Evolutionary conservation across 2,113 vertebrate genomes (phyloP).

Genomic region (Salvator merianae): DNA sequence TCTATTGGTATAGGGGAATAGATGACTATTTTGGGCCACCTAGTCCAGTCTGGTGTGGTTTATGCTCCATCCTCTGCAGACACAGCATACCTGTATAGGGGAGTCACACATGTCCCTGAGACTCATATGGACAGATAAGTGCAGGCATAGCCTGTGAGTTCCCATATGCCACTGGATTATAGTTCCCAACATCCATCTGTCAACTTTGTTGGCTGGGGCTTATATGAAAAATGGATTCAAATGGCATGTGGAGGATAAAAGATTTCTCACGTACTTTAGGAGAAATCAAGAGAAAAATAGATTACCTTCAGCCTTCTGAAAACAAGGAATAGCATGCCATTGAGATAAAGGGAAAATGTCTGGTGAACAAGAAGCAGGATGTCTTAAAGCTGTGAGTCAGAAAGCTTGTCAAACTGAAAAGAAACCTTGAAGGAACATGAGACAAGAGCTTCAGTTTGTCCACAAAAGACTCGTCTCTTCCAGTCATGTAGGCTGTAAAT

Average conservation of each 20-base stretch:
- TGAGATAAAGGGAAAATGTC: background rate
- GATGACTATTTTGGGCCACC: too few relatives aligned
- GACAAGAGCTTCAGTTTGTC: background rate
- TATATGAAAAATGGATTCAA: background rate
- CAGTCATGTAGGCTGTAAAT: background rate
- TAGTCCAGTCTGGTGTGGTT: too few relatives aligned
- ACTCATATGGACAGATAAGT: too few relatives aligned
- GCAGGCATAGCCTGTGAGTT: too few relatives aligned
- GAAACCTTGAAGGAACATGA: background rate
- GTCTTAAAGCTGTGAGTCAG: background rate
- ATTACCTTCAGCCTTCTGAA: background rate
- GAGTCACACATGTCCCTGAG: too few relatives aligned
- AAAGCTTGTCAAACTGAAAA: background rate
- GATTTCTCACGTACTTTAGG: background rate
- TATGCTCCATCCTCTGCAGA: too few relatives aligned
- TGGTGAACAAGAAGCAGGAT: background rate
- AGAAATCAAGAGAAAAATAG: conserved; percentile 6
- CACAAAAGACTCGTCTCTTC: background rate
- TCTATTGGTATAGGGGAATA: too few relatives aligned
- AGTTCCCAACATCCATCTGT: too few relatives aligned
- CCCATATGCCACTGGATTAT: too few relatives aligned
- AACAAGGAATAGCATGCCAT: background rate
- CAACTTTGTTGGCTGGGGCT: too few relatives aligned
- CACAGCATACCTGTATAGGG: too few relatives aligned
- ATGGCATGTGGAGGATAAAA: background rate